Conservation (phyloP, 2,113 vertebrate species). For the Heloderma charlesbogerti region DNA sequence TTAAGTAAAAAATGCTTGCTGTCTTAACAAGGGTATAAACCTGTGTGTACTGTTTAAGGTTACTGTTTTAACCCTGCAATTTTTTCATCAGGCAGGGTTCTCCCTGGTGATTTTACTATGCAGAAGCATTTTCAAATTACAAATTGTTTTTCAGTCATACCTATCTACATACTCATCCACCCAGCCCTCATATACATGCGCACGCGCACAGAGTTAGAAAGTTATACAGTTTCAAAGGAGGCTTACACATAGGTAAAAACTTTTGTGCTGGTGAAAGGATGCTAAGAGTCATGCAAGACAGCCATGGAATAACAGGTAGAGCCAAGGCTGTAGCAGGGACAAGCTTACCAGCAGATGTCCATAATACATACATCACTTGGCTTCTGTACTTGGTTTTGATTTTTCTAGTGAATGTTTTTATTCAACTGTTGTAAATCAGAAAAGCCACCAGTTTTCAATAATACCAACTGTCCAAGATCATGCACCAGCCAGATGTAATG, state of each 20-base stretch:
- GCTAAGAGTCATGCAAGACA: neutral
- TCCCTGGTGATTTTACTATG: neutral
- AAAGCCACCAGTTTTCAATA: no score
- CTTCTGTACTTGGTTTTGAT: neutral
- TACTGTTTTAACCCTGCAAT: neutral
- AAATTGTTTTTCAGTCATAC: neutral
- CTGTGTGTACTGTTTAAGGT: neutral
- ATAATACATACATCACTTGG: neutral
- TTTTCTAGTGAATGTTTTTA: neutral
- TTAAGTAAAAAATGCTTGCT: neutral
- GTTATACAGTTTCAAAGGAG: neutral
- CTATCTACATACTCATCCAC: no score
- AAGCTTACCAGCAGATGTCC: neutral
- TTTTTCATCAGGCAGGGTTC: neutral
- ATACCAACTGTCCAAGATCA: no score
- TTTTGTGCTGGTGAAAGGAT: neutral
- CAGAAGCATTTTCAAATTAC: neutral
- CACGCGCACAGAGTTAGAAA: neutral
- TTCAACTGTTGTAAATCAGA: neutral
- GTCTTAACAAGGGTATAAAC: neutral
- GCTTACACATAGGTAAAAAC: neutral
- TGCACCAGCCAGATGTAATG: neutral
- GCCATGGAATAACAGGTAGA: neutral
- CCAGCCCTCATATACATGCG: no score
- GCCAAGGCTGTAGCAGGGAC: neutral